These are phyloP conservation scores for Machaerirhynchus nigripectus DNA, from an alignment of 2,113 vertebrate species.

Conservation along the genomic window DNA sequence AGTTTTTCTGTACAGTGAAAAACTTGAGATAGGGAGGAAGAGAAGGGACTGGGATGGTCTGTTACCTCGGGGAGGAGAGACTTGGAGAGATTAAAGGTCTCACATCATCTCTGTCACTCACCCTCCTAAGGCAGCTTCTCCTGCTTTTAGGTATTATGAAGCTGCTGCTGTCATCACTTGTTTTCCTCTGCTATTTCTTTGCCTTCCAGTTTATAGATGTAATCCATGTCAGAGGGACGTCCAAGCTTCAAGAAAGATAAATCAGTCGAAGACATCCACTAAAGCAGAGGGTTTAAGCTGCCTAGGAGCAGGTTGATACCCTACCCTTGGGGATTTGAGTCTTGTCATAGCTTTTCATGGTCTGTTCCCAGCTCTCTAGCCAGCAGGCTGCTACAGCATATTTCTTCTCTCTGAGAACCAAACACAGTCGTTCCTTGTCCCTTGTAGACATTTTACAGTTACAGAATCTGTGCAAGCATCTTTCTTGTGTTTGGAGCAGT, in stretches of 20 bases:
- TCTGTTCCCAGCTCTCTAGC: background rate
- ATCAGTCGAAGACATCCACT: background rate
- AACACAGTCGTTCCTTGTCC: background rate
- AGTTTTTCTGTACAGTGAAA: background rate
- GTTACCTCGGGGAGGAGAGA: background rate
- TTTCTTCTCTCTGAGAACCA: background rate
- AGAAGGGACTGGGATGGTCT: background rate
- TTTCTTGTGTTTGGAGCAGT: background rate
- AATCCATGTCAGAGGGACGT: background rate
- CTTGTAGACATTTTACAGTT: background rate
- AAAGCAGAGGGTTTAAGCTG: background rate
- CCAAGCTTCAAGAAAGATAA: background rate
- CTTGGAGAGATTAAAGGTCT: background rate
- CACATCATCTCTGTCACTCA: background rate
- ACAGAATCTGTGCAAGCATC: background rate
- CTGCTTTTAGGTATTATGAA: background rate
- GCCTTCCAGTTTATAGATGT: background rate
- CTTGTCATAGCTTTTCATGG: background rate
- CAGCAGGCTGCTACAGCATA: background rate
- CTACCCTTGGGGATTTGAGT: background rate
- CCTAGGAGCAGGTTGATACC: background rate
- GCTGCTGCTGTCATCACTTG: background rate
- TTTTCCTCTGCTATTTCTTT: background rate
- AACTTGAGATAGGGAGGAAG: background rate
- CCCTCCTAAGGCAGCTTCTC: background rate